Percentiles rank a stretch among this genome's conserved stretches.
Conservation (phyloP, 2,113 vertebrate species). For the Melospiza melodia region DNA sequence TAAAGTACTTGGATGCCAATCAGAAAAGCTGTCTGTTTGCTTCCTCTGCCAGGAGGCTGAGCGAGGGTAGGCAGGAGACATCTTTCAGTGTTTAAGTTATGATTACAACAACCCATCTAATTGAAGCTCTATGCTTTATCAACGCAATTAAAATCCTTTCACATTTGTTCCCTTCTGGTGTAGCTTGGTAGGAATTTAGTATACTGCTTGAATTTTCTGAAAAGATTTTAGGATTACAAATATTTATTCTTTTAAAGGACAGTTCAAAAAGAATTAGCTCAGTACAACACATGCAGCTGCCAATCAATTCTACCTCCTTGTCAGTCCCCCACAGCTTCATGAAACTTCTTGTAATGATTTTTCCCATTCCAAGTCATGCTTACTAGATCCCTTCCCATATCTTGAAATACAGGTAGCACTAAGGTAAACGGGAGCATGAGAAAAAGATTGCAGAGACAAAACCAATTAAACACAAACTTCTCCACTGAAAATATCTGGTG, state of each 20-base stretch:
- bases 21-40: conserved; percentile 14
- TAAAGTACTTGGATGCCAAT: neutral
- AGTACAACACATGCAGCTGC: conserved; percentile 47
- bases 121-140: conserved; percentile 27
- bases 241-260: neutral
- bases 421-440: neutral
- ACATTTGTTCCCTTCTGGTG: neutral
- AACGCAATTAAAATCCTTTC: neutral
- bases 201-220: neutral
- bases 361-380: neutral
- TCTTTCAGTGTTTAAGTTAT: conserved; percentile 57
- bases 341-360: neutral
- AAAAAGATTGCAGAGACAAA: neutral
- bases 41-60: conserved; percentile 38
- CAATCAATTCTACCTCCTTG: conserved; percentile 60
- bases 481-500: neutral
- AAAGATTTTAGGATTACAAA: neutral
- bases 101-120: neutral
- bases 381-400: neutral
- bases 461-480: neutral
- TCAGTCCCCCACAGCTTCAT: neutral
- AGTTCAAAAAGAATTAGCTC: neutral
- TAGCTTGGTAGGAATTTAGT: neutral
- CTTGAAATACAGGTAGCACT: neutral
- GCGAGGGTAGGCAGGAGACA: neutral